Conservation (phyloP, 2,113 vertebrate species). For the Sinocyclocheilus maitianheensis region DNA sequence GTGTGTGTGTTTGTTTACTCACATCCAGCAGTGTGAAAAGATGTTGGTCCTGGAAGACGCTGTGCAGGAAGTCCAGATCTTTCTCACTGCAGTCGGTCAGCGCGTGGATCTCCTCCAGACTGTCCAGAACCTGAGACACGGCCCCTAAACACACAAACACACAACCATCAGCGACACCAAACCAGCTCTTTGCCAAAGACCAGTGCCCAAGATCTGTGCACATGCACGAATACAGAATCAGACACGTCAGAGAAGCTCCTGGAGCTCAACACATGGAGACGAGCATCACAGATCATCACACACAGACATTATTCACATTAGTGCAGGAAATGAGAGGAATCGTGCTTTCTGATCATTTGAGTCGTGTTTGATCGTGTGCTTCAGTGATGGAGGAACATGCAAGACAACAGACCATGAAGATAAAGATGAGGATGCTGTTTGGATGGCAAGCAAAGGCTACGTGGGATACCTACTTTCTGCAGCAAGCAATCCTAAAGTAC, state of each 20-base stretch:
- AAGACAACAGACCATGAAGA: neutral
- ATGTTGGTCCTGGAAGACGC: slow-evolving; percentile 98
- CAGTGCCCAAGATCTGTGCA: neutral
- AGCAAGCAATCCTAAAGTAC: slow-evolving; percentile 93
- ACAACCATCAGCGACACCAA: neutral
- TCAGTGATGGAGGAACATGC: neutral
- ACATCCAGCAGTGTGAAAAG: slow-evolving; percentile 96
- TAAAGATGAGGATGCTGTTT: neutral
- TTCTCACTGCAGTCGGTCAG: slow-evolving; percentile 99
- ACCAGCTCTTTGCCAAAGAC: too few relatives aligned
- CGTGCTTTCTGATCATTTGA: neutral
- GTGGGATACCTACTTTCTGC: slow-evolving; percentile 97
- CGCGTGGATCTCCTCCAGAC: slow-evolving; percentile 97
- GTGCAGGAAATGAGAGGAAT: too few relatives aligned
- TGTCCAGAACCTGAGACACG: slow-evolving; percentile 98
- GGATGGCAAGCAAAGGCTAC: neutral
- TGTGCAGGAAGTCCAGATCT: slow-evolving; percentile 98
- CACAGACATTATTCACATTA: too few relatives aligned
- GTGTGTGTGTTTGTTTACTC: slow-evolving; percentile 77
- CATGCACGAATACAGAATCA: slow-evolving; percentile 1
- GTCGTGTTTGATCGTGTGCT: neutral
- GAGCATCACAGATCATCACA: neutral
- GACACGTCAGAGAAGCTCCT: neutral
- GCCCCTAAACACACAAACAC: slow-evolving; percentile 74
- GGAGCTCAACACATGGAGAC: neutral